Evolutionary conservation across 2,113 vertebrate species (phyloP).

Genomic region (Colinus virginianus): DNA sequence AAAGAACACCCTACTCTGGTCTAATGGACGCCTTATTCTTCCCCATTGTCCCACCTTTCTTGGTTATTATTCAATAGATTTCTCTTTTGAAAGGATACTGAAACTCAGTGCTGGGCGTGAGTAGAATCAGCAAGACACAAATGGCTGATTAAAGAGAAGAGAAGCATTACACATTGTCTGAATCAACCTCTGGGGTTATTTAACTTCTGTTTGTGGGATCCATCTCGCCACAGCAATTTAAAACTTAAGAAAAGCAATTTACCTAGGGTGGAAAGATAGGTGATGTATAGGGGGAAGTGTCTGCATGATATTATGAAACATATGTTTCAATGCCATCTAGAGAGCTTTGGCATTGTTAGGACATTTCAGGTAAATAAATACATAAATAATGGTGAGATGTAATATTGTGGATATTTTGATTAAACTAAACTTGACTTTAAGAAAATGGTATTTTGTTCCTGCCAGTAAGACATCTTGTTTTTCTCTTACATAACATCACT

Average conservation of each 20-base stretch:
- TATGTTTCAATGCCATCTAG: constrained; percentile 16
- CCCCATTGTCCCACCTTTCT: background rate
- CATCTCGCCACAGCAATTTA: background rate
- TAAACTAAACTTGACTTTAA: background rate
- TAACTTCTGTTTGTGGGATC: background rate
- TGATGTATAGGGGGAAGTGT: background rate
- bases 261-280: background rate
- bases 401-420: background rate
- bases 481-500: background rate
- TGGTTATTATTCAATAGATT: background rate
- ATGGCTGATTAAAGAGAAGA: background rate
- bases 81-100: background rate
- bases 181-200: background rate
- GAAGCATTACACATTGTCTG: background rate
- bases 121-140: background rate
- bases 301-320: background rate
- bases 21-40: background rate
- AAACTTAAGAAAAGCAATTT: background rate
- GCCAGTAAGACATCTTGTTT: background rate
- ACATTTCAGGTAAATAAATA: background rate
- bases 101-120: background rate
- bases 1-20: background rate
- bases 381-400: background rate
- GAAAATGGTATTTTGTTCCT: background rate
- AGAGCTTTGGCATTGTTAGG: background rate